A percentile compares a stretch with the other conserved stretches of the same genome.
Conservation (phyloP, 2,113 vertebrate genomes). For the Oryctolagus cuniculus region DNA sequence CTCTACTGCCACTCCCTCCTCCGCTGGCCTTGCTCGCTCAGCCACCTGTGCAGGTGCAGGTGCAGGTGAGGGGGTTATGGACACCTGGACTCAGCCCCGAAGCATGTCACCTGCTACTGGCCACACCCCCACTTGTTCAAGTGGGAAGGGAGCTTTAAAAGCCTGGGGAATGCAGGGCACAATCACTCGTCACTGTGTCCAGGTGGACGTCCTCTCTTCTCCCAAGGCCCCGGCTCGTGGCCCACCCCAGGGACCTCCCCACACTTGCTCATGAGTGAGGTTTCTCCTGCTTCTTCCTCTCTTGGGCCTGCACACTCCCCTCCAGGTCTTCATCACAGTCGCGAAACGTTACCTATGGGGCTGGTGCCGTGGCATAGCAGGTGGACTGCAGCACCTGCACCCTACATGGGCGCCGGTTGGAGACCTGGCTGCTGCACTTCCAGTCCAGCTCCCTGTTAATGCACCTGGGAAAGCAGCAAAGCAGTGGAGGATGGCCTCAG, state of each 20-base stretch:
- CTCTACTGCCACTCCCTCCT: no score
- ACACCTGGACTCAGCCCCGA: background rate
- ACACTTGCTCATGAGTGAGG: no score
- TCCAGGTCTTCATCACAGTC: background rate
- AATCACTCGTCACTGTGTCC: background rate
- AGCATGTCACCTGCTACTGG: background rate
- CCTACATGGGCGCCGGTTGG: no score
- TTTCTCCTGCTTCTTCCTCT: background rate
- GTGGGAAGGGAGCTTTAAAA: background rate
- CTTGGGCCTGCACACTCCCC: background rate
- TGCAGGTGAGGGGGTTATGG: background rate
- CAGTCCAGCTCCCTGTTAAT: no score
- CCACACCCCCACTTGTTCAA: background rate
- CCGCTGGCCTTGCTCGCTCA: background rate
- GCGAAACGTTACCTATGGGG: background rate
- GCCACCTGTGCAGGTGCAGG: background rate
- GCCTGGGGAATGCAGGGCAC: background rate
- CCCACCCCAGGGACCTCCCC: background rate
- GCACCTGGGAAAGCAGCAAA: no score
- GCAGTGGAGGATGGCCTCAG: no score
- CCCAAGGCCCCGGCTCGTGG: no score
- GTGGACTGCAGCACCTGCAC: no score
- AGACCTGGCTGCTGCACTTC: no score
- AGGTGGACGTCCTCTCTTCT: background rate
- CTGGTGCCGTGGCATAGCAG: no score